Evolutionary conservation across 1,140 invertebrate genomes (phyloP), one percentile per base, ranked within the genome.

Genomic region (Meloidogyne floridensis): DNA sequence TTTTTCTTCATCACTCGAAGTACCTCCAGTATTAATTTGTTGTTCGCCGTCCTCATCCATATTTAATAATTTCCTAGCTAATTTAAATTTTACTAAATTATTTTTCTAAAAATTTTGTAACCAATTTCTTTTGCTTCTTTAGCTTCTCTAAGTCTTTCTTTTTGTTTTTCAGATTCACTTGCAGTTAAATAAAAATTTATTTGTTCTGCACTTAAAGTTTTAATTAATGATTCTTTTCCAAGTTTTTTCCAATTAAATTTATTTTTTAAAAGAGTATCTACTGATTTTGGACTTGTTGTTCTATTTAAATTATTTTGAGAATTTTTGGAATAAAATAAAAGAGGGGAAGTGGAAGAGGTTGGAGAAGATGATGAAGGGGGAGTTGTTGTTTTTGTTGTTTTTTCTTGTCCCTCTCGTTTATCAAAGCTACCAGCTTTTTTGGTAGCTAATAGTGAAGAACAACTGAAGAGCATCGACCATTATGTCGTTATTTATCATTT

Each of bases 141-240:
- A 65, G 7, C 59, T 65, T 65, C 59, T 65, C n/a, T 65, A n/a
- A n/a, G 15, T n/a, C 15, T 13, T 65, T 18, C n/a, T 65, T 65
- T 65, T 65, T 65, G 15, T 65, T 65, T 65, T 65, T 65, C 59
- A n/a, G n/a, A 65, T 65, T 65, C 10, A n/a, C n/a, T 65, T 65
- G n/a, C 6, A 65, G 6, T n/a, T 18, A 18, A n/a, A 65, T 65
- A 18, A n/a, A n/a, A 18, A 65, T 65, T 65, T n/a, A 80, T 15
- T 75, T 80, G 43, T 72, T 84, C 54, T n/a, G 65, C 71, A 59
- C 65, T 83, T 59, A 86, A 77, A n/a, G 84, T 80, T 77, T 86
- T 86, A 53, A 86, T 85, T 73, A 86, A 77, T 70, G 84, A 70
- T 54, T 80, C 83, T 32, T 73, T 43, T 13, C 85, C 85, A 43